Conservation (phyloP, 1,140 invertebrate species). For the Phortica variegata region DNA sequence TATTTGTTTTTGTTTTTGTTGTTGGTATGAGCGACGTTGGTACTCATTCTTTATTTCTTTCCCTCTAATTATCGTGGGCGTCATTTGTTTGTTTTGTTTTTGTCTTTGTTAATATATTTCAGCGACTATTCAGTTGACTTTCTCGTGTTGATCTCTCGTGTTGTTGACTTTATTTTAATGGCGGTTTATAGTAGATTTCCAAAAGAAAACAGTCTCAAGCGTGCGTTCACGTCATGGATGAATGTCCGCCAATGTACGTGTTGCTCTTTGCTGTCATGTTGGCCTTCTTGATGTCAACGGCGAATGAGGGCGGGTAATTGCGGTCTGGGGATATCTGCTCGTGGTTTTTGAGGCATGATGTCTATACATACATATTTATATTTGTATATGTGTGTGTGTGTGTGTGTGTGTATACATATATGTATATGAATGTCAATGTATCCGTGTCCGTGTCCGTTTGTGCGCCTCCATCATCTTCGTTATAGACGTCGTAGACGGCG, state of each 20-base stretch:
- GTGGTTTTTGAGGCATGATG: no score
- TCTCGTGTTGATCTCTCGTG: background rate
- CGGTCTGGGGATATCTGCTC: no score
- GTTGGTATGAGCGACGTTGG: no score
- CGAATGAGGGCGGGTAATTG: no score
- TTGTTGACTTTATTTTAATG: slow-evolving; percentile 14
- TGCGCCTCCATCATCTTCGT: slow-evolving; percentile 31
- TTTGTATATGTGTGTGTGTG: slow-evolving; percentile 1
- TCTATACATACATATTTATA: background rate
- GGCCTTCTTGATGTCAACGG: background rate
- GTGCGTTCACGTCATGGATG: slow-evolving; percentile 24
- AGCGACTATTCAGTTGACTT: background rate
- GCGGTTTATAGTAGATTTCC: slow-evolving; percentile 43
- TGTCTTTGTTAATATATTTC: background rate
- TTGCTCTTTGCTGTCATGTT: slow-evolving; percentile 26
- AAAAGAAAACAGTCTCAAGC: slow-evolving; percentile 20
- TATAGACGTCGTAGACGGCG: background rate
- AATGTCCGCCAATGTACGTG: no score
- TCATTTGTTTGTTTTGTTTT: background rate
- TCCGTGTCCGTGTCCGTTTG: slow-evolving; percentile 25
- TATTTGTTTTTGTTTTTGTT: no score
- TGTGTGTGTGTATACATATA: slow-evolving; percentile 6
- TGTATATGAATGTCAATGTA: slow-evolving; percentile 19
- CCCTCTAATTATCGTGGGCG: background rate
- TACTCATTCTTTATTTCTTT: background rate